Evolutionary conservation across 1,140 invertebrate genomes (phyloP).

Genomic region (Colletes gigas): DNA sequence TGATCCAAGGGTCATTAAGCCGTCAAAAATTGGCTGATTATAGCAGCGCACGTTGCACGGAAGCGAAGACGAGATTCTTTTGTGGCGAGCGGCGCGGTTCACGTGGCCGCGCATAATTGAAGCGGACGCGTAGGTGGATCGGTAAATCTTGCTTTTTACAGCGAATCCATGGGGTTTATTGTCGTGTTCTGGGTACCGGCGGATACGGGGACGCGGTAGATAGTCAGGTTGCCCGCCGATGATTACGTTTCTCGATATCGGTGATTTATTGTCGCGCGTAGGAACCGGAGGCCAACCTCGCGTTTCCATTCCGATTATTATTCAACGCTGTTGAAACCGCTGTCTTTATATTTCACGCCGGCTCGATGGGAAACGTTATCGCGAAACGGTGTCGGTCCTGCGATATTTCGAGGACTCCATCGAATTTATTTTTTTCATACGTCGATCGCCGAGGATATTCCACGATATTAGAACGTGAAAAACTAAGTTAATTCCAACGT

Average conservation of each 20-base stretch:
- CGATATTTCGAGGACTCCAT: neutral
- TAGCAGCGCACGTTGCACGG: neutral
- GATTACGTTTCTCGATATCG: slow-evolving; percentile 47
- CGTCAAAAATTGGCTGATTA: slow-evolving; percentile 34
- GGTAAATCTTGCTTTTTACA: slow-evolving; percentile 32
- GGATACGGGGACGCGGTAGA: slow-evolving; percentile 12
- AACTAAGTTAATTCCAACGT: too few species aligned
- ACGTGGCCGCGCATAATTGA: slow-evolving; percentile 42
- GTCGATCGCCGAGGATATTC: too few species aligned
- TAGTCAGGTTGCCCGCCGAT: slow-evolving; percentile 3
- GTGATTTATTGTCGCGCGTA: slow-evolving; percentile 34
- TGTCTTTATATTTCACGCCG: neutral
- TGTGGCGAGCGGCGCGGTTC: neutral
- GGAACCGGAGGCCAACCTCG: neutral
- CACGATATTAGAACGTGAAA: too few species aligned
- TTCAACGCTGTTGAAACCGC: slow-evolving; percentile 14
- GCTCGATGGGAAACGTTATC: neutral
- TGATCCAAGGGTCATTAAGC: neutral
- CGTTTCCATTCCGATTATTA: slow-evolving; percentile 32
- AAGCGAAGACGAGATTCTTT: slow-evolving; percentile 7
- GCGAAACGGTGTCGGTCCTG: neutral
- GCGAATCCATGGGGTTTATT: slow-evolving; percentile 16
- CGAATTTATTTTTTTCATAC: neutral
- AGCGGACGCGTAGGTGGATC: slow-evolving; percentile 25
- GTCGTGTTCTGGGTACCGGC: slow-evolving; percentile 10